Conservation (phyloP, 2,113 vertebrate genomes). For the Oncorhynchus tshawytscha region DNA sequence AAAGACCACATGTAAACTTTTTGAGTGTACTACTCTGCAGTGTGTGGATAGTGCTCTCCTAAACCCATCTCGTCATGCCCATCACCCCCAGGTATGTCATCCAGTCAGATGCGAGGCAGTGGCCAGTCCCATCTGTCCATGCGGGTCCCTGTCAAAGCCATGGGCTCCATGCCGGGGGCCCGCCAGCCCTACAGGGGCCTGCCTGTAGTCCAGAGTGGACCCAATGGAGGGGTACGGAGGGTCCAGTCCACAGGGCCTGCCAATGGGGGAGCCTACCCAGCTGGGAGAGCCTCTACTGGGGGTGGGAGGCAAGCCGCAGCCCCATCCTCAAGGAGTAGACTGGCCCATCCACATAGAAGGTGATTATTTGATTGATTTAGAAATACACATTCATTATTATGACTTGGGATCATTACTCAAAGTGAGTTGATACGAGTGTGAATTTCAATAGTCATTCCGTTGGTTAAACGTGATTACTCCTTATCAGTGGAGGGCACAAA, state of each 20-base stretch:
- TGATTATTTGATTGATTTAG: slow-evolving; percentile 33
- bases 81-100: slow-evolving; percentile 70
- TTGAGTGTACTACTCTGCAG: no score
- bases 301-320: slow-evolving; percentile 54
- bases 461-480: no score
- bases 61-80: not conserved
- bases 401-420: no score
- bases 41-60: no score
- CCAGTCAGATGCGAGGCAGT: slow-evolving; percentile 74
- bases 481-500: no score
- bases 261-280: slow-evolving; percentile 54
- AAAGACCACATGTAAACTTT: no score
- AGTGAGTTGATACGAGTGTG: no score
- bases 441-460: no score
- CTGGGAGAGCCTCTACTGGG: slow-evolving; percentile 46
- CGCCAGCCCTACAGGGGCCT: slow-evolving; percentile 67
- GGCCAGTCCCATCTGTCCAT: slow-evolving; percentile 75
- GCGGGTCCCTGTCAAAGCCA: slow-evolving; percentile 77
- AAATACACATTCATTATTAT: not conserved
- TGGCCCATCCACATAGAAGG: slow-evolving; percentile 77
- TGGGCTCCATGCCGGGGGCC: slow-evolving; percentile 64
- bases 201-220: not conserved
- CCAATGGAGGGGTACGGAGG: slow-evolving; percentile 56
- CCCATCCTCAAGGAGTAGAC: slow-evolving; percentile 71
- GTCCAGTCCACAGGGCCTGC: slow-evolving; percentile 68